Percentiles rank a stretch among this genome's conserved stretches.
These are phyloP conservation scores for Sylvia atricapilla DNA, from an alignment of 2,113 vertebrate species.

Conservation along the genomic window DNA sequence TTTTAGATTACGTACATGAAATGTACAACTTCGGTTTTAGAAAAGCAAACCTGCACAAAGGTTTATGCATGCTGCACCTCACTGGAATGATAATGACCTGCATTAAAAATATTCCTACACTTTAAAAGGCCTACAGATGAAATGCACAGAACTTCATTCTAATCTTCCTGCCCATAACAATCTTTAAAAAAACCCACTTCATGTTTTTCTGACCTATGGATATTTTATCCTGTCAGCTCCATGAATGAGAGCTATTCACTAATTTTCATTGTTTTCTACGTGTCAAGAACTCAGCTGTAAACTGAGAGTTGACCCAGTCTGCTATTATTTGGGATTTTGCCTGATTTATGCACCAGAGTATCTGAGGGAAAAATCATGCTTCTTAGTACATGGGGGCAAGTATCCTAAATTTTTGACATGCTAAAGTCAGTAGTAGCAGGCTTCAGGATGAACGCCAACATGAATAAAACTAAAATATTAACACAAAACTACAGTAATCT, in stretches of 20 bases:
- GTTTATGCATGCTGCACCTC: slow-evolving; percentile 38
- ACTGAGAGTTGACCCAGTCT: neutral
- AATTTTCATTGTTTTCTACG: neutral
- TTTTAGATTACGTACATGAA: neutral
- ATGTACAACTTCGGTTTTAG: slow-evolving; percentile 54
- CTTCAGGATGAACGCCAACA: neutral
- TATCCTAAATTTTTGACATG: neutral
- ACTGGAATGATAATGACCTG: neutral
- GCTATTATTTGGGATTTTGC: neutral
- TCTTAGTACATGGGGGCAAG: neutral
- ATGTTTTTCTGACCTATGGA: neutral
- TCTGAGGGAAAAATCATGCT: neutral
- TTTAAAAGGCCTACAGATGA: neutral
- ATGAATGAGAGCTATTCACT: neutral
- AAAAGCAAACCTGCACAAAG: slow-evolving; percentile 23
- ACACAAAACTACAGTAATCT: neutral
- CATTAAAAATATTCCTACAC: neutral
- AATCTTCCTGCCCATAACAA: neutral
- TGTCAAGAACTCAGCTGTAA: neutral
- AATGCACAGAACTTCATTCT: neutral
- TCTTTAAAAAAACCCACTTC: neutral
- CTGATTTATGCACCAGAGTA: neutral
- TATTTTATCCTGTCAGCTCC: neutral
- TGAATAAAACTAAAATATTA: neutral
- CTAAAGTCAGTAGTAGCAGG: neutral